These are phyloP conservation scores for Imbricaverruca yamaguchii DNA, from an alignment of 2,888 invertebrate species.

Conservation along the genomic window DNA sequence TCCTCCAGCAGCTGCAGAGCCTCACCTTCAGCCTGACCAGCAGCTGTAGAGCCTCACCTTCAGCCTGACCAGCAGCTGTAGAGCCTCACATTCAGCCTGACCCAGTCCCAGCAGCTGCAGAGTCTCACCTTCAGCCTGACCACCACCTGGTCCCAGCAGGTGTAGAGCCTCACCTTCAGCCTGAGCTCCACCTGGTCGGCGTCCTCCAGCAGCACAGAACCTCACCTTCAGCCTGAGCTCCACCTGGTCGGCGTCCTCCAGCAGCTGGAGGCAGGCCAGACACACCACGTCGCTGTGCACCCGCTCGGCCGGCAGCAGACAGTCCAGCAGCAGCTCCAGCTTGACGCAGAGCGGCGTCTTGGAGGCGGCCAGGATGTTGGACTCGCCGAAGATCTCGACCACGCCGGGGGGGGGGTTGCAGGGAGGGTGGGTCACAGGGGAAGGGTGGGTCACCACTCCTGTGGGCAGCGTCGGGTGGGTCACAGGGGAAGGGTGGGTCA, in stretches of 20 bases:
- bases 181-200: neutral
- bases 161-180: neutral
- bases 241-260: neutral
- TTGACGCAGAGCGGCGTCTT: conserved; percentile 1
- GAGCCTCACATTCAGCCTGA: no score
- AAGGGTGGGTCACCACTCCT: no score
- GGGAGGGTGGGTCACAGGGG: neutral
- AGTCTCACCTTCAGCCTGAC: neutral
- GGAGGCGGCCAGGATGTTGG: neutral
- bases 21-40: neutral
- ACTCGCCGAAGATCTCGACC: neutral
- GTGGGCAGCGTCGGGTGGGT: no score
- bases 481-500: no score
- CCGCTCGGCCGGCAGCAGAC: neutral
- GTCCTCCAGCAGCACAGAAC: neutral
- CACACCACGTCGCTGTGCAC: neutral
- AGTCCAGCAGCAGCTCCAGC: neutral
- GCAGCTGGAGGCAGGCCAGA: neutral
- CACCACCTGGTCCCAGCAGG: neutral
- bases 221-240: neutral
- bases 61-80: neutral
- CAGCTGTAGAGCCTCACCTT: neutral
- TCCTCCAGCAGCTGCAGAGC: neutral
- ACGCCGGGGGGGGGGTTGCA: neutral
- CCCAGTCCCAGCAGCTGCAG: no score